Percentiles rank a stretch among this genome's conserved stretches.
Evolutionary conservation across 2,113 vertebrate species (phyloP).

Genomic region (Herpailurus yagouaroundi): DNA sequence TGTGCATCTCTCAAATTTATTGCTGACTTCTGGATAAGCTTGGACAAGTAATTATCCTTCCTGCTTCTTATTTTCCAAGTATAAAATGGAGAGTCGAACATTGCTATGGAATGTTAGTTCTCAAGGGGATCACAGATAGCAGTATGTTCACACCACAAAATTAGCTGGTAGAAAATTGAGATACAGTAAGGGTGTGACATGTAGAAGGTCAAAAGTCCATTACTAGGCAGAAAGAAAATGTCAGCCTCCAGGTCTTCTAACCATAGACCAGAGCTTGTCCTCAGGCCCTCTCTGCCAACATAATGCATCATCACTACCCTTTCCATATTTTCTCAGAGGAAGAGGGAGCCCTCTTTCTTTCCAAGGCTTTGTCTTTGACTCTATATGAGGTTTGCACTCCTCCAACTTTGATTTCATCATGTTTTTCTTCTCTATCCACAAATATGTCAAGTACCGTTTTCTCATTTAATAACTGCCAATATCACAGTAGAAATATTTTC

Average conservation of each 20-base stretch:
- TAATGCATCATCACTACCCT: neutral
- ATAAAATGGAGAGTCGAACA: neutral
- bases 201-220: neutral
- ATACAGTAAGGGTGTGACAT: neutral
- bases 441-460: neutral
- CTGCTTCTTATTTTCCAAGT: neutral
- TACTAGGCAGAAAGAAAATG: neutral
- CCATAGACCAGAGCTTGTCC: neutral
- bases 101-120: neutral
- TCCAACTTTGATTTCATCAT: neutral
- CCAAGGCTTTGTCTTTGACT: neutral
- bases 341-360: neutral
- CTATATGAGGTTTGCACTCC: neutral
- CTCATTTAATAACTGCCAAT: neutral
- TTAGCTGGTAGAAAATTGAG: constrained; percentile 14
- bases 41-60: neutral
- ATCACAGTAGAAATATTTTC: neutral
- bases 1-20: neutral
- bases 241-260: neutral
- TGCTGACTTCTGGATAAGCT: neutral
- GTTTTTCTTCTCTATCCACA: neutral
- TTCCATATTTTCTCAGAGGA: neutral
- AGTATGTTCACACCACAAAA: neutral
- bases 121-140: neutral
- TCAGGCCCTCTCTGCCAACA: neutral